phyloP scores from a whole-genome alignment of 2,797 vertebrate genomes.

The Lepidocolaptes lacrymiger region DNA sequence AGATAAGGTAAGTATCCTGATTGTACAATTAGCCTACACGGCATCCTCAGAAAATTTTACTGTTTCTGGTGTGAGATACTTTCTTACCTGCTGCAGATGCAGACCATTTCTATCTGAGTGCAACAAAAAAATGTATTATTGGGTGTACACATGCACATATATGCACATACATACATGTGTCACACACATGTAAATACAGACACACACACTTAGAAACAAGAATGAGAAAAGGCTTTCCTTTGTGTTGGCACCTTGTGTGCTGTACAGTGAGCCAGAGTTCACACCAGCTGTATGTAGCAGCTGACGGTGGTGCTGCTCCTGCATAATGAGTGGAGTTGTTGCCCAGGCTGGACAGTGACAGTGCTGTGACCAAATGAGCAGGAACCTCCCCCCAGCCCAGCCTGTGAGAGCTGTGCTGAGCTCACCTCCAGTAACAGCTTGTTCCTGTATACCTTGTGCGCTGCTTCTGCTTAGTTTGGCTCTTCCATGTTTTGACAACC shows the following conservation, averaged over 20 bases:
- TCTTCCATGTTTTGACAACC: background rate
- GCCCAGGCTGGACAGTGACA: background rate
- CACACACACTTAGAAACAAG: background rate
- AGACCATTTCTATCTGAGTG: background rate
- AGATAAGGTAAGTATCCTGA: conserved; percentile 85
- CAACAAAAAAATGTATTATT: background rate
- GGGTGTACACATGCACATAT: background rate
- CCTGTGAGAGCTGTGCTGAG: background rate
- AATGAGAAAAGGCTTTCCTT: background rate
- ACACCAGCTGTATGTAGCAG: background rate
- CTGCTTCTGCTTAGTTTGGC: conserved; percentile 18
- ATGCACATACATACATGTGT: too few species aligned
- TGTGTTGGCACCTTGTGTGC: accelerated
- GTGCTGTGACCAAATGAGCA: background rate
- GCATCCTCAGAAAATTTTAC: background rate
- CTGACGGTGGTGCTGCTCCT: background rate
- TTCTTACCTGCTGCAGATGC: background rate
- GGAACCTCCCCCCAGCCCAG: background rate
- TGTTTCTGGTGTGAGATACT: background rate
- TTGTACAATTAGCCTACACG: background rate
- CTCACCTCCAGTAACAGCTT: background rate
- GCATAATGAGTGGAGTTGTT: accelerated
- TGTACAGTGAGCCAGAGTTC: background rate
- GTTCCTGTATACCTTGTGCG: background rate
- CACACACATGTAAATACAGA: background rate